phyloP scores from a whole-genome alignment of 2,113 vertebrate genomes.

The Upupa epops region DNA sequence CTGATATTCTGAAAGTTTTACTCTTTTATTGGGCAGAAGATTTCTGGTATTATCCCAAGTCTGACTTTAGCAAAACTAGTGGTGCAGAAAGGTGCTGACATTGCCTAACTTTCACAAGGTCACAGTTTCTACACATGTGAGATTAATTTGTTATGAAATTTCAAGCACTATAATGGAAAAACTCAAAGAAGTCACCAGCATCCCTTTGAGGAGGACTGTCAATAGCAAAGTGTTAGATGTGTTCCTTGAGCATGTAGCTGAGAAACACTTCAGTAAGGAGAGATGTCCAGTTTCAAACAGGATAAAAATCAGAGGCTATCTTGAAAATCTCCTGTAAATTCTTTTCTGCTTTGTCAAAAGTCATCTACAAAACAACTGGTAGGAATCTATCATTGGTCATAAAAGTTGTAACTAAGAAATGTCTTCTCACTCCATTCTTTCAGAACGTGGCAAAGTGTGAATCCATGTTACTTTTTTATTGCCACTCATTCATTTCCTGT shows the following conservation, averaged over 20 bases:
- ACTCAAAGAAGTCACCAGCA: neutral
- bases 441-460: neutral
- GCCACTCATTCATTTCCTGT: neutral
- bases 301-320: neutral
- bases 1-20: neutral
- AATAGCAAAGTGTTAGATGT: neutral
- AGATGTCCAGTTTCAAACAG: neutral
- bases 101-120: neutral
- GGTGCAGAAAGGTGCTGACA: neutral
- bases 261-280: neutral
- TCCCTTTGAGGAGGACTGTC: neutral
- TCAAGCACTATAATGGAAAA: neutral
- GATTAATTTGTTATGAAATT: neutral
- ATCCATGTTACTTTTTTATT: constrained; percentile 6
- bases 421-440: neutral
- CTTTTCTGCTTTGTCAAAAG: neutral
- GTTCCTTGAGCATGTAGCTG: neutral
- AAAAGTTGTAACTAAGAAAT: constrained; percentile 5
- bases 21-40: neutral
- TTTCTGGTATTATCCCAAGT: neutral
- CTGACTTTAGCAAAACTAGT: neutral
- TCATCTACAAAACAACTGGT: neutral
- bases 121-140: neutral
- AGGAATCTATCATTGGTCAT: neutral
- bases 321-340: neutral